Conservation (phyloP, 2,888 invertebrate genomes). For the Lasioglossum calceatum region DNA sequence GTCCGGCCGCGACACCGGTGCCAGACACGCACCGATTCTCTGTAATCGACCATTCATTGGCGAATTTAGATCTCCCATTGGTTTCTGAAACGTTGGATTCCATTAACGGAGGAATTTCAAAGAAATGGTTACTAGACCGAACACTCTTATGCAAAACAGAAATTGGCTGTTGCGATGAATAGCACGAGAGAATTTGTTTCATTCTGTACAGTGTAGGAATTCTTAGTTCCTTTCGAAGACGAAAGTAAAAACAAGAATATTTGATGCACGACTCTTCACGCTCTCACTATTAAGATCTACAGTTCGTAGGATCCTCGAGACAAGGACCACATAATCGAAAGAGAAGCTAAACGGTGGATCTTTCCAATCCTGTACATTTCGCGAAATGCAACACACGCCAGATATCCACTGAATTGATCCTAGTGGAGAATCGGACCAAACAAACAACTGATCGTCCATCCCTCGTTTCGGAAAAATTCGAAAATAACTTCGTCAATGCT, state of each 20-base stretch:
- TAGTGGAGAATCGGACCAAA: neutral
- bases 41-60: neutral
- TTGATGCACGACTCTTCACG: too few species aligned
- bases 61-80: neutral
- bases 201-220: too few species aligned
- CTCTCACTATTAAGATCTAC: too few species aligned
- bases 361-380: neutral
- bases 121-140: neutral
- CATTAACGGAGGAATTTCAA: neutral
- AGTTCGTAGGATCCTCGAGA: too few species aligned
- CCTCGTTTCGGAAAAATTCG: neutral
- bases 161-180: too few species aligned
- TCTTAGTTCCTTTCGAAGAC: too few species aligned
- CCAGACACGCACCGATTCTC: neutral
- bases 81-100: neutral
- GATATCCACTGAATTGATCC: neutral
- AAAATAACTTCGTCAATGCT: neutral
- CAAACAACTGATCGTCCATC: neutral
- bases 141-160: neutral
- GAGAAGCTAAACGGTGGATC: neutral
- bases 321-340: too few species aligned
- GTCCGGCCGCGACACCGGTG: constrained; percentile 9
- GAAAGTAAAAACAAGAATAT: too few species aligned
- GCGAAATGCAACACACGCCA: neutral
- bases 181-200: too few species aligned